Base-by-base conservation (phyloP, 2,888 invertebrate species). In the Drosophila subquinaria region DNA sequence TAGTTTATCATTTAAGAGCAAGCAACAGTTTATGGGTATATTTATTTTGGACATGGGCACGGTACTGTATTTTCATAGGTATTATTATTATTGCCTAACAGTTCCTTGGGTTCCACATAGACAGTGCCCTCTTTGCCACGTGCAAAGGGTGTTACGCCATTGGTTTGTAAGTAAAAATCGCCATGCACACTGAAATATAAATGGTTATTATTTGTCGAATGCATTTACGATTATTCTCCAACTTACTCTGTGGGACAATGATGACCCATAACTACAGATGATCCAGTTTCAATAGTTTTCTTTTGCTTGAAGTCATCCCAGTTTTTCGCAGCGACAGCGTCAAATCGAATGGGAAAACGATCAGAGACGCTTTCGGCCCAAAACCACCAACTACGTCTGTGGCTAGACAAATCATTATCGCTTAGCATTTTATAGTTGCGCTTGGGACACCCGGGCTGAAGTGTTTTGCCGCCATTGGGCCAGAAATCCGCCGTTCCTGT, bases 401-500 rank as follows among this genome's bases (percentile, higher is more conserved):
- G 95, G 69, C 95, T 95, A 82, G 94, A 94, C 51, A 95, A 81
- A 88, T 95, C 92, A 76, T 92, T 92, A 65, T 93, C 93, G 27
- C 89, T 88, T 13, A 93, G 81, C 85, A 91, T 84, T 84, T 89
- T 91, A 73, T 91, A 92, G 62, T 92, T 92, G 55, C 93, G 85
- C 69, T 85, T 91, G 0, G 95, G 94, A 73, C 95, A 95, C 0
- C 95, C 95, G 0, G 95, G 95, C 76, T 95, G 95, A n/a, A 93
- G 87, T 59, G 94, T 93, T 79, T 93, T 94, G 1, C 95, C 95
- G 0, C 94, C 94, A 72, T 95, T 95, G 0, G 95, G 95, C 95
- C 95, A 95, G 90, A 95, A 95, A 81, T 95, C 95, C 0, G 92
- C 94, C 0, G 94, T 94, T 0, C 95, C 95, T 0, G 95, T 94